A percentile compares a stretch with the other conserved stretches of the same genome.
These are phyloP conservation scores for Paramisgurnus dabryanus DNA, from an alignment of 2,113 vertebrate species.

Conservation along the genomic window DNA sequence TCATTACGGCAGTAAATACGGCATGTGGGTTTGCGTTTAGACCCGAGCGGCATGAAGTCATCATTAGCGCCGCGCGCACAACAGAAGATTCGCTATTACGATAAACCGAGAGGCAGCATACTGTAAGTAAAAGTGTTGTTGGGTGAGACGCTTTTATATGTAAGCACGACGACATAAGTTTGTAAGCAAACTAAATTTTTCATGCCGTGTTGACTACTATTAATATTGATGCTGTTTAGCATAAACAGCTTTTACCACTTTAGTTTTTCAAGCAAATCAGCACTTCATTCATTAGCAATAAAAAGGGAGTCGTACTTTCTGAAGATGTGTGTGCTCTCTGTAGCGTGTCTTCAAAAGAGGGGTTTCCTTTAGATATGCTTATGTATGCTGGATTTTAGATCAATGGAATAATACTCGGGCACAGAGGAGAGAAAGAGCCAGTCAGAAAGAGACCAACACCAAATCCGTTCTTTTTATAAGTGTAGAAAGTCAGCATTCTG, in stretches of 20 bases:
- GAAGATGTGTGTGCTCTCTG: slow-evolving; percentile 20
- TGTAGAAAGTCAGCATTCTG: background rate
- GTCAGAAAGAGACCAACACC: background rate
- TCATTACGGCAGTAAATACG: slow-evolving; percentile 34
- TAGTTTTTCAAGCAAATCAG: slow-evolving; percentile 8
- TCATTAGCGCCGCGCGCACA: background rate
- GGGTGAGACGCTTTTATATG: background rate
- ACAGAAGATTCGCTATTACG: background rate
- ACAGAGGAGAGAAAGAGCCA: slow-evolving; percentile 53
- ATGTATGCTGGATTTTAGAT: slow-evolving; percentile 56
- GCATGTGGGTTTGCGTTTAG: slow-evolving; percentile 10
- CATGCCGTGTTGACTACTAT: slow-evolving; percentile 7
- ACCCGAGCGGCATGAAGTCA: slow-evolving; percentile 23
- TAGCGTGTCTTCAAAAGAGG: slow-evolving; percentile 48
- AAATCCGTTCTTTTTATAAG: background rate
- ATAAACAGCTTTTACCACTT: slow-evolving; percentile 28
- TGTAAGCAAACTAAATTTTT: slow-evolving; percentile 14
- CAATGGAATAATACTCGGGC: slow-evolving; percentile 52
- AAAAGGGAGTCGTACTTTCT: slow-evolving; percentile 14
- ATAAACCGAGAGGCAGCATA: background rate
- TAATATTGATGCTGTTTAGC: slow-evolving; percentile 28
- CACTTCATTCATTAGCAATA: slow-evolving; percentile 20
- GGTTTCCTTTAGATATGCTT: slow-evolving; percentile 54
- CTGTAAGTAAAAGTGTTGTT: background rate
- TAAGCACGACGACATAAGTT: background rate